Conservation (phyloP, 1,140 invertebrate genomes). For the Platorchestia sp. region DNA sequence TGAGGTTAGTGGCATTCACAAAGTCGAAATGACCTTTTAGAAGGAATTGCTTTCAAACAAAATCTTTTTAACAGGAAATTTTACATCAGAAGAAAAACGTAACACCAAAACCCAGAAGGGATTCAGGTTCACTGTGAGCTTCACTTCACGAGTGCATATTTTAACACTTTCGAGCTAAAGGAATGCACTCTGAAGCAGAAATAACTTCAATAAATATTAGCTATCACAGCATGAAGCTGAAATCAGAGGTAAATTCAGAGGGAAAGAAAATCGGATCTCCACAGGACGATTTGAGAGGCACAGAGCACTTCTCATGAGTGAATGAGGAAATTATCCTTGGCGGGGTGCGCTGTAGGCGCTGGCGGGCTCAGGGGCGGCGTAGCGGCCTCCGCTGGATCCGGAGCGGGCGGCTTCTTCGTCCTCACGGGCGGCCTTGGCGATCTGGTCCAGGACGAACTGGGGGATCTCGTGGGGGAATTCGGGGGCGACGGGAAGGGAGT, state of each 20-base stretch:
- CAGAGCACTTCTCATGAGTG: background rate
- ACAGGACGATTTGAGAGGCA: background rate
- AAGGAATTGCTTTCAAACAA: background rate
- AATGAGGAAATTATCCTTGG: background rate
- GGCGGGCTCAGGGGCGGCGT: background rate
- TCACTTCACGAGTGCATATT: background rate
- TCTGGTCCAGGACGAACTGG: constrained; percentile 62
- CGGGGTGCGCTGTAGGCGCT: constrained; percentile 27
- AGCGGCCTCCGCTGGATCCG: background rate
- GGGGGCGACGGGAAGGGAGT: background rate
- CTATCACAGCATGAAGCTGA: background rate
- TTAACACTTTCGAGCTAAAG: background rate
- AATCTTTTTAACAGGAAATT: background rate
- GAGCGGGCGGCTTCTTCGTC: background rate
- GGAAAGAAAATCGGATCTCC: background rate
- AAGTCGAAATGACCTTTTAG: background rate
- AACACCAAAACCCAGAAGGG: background rate
- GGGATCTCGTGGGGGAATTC: constrained; percentile 62
- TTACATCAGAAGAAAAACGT: background rate
- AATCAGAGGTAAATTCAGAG: background rate
- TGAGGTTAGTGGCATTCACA: background rate
- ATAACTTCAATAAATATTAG: background rate
- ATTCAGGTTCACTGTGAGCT: background rate
- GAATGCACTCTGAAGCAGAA: background rate
- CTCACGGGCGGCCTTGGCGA: constrained; percentile 42